phyloP scores from a whole-genome alignment of 2,888 invertebrate species.

The Anthoptus insignis region DNA sequence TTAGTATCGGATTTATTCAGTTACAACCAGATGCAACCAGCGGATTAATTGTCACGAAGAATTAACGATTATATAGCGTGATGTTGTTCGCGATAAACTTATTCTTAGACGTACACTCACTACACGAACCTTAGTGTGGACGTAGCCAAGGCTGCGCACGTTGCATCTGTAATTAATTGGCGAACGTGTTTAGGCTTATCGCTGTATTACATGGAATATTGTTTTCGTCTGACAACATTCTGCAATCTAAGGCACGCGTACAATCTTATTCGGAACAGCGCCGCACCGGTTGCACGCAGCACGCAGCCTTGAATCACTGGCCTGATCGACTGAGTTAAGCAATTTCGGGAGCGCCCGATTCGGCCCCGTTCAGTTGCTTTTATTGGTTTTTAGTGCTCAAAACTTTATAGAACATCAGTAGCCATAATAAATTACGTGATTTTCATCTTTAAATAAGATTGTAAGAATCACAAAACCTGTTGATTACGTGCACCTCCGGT shows the following conservation, averaged over 20 bases:
- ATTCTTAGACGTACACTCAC: slow-evolving; percentile 49
- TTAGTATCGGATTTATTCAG: slow-evolving; percentile 58
- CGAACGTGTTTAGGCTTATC: slow-evolving; percentile 32
- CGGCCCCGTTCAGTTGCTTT: too few species aligned
- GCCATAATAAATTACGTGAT: too few species aligned
- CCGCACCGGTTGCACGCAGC: neutral
- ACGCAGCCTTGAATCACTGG: neutral
- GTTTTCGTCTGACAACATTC: slow-evolving; percentile 19
- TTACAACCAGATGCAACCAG: slow-evolving; percentile 60
- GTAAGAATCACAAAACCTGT: too few species aligned
- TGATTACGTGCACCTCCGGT: too few species aligned
- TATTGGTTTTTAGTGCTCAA: too few species aligned
- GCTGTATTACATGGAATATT: slow-evolving; percentile 17
- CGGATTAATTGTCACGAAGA: slow-evolving; percentile 65
- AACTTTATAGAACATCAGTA: too few species aligned
- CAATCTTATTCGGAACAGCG: neutral
- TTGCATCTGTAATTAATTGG: slow-evolving; percentile 35
- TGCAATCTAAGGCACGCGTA: slow-evolving; percentile 1
- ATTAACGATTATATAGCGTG: slow-evolving; percentile 66
- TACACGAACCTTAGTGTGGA: slow-evolving; percentile 27
- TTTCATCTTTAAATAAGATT: too few species aligned
- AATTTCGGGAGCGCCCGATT: neutral
- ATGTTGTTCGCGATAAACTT: slow-evolving; percentile 56
- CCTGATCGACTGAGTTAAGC: neutral
- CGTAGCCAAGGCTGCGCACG: slow-evolving; percentile 30